phyloP scores from a whole-genome alignment of 1,140 invertebrate species.

The Saccostrea cuccullata region DNA sequence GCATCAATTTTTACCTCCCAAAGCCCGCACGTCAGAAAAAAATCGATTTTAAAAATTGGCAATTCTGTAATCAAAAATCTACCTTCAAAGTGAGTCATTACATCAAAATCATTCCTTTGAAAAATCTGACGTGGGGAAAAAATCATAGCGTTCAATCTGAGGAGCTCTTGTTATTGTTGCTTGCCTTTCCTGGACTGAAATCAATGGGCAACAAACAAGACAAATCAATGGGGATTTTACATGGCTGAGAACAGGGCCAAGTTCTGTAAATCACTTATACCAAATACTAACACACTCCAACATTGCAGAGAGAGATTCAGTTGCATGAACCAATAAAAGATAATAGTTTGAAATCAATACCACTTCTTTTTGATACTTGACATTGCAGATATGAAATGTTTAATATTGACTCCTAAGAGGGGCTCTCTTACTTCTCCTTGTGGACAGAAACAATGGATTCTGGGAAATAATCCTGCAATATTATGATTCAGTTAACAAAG shows the following conservation, averaged over 20 bases:
- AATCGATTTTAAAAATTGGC: conserved; percentile 30
- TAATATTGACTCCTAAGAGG: background rate
- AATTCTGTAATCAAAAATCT: conserved; percentile 31
- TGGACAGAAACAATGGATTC: background rate
- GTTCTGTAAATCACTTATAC: conserved; percentile 8
- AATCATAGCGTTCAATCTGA: background rate
- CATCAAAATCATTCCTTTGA: conserved; percentile 14
- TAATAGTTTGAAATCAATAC: background rate
- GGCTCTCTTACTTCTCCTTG: background rate
- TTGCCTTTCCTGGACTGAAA: conserved; percentile 1
- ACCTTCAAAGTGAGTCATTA: conserved; percentile 31
- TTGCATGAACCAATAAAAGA: conserved; percentile 28
- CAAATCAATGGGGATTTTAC: conserved; percentile 18
- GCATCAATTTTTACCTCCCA: conserved; percentile 14
- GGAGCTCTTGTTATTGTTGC: background rate
- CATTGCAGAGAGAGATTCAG: background rate
- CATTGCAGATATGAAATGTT: background rate
- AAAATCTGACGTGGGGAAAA: background rate
- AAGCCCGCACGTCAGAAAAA: background rate
- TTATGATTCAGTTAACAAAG: no score
- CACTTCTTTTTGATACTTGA: background rate
- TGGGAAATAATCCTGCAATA: background rate
- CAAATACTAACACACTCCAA: background rate
- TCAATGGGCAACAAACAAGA: conserved; percentile 10
- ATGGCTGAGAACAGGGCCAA: background rate